Conservation (phyloP, 2,888 invertebrate genomes). For the Drosophila leonis region DNA sequence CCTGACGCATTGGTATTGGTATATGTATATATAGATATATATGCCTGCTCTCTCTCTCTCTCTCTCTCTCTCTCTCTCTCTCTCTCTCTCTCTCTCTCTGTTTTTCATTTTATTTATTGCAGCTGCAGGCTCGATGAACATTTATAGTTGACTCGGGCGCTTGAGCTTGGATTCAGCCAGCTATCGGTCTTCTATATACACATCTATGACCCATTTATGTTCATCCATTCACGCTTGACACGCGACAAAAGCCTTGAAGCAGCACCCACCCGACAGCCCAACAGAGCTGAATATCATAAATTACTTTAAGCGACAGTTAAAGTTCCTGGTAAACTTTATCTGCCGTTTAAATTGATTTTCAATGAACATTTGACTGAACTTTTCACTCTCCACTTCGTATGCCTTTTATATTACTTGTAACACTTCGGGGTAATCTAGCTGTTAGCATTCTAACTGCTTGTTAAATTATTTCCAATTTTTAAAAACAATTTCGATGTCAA, state of each 20-base stretch:
- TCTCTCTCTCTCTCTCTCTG: background rate
- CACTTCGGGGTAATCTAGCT: too few relatives aligned
- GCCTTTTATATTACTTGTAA: too few relatives aligned
- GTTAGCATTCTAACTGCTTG: too few relatives aligned
- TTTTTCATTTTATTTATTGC: constrained; percentile 4
- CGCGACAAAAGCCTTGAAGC: constrained; percentile 10
- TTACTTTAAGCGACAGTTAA: background rate
- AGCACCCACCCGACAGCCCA: background rate
- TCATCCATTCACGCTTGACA: constrained; percentile 22
- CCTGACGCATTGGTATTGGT: background rate
- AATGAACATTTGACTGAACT: background rate
- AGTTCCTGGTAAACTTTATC: background rate
- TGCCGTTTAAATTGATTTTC: background rate
- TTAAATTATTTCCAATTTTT: background rate
- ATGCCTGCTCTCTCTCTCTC: background rate
- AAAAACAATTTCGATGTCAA: too few relatives aligned
- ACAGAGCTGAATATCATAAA: background rate
- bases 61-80: background rate
- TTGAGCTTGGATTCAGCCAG: constrained; percentile 20
- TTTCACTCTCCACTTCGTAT: background rate
- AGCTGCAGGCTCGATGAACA: constrained; percentile 14
- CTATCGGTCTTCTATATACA: constrained; percentile 30
- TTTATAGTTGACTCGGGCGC: constrained; percentile 20
- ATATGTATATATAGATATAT: background rate
- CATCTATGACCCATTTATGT: constrained; percentile 59